A percentile compares a stretch with the other conserved stretches of the same genome.
These are phyloP conservation scores for Subanguina moxae DNA, from an alignment of 1,140 invertebrate species.

Conservation along the genomic window DNA sequence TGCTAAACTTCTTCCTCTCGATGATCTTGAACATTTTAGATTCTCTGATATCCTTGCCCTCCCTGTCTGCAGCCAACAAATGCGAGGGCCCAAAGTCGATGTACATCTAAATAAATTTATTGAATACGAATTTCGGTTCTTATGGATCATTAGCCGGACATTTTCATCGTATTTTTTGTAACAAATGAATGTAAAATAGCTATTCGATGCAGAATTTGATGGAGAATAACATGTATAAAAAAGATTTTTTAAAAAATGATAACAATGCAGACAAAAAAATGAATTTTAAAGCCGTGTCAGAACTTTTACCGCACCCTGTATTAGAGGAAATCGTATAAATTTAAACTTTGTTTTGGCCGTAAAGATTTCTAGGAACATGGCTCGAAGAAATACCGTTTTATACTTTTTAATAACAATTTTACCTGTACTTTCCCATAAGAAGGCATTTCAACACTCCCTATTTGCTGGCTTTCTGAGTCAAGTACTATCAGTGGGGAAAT, in stretches of 20 bases:
- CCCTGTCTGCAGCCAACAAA: conserved; percentile 12
- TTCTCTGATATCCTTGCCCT: conserved; percentile 15
- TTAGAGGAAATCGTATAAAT: too few species aligned
- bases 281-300: too few species aligned
- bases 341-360: too few species aligned
- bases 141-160: background rate
- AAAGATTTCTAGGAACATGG: too few species aligned
- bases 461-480: background rate
- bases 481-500: background rate
- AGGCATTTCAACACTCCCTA: background rate
- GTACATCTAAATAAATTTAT: conserved; percentile 9
- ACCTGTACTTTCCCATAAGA: background rate
- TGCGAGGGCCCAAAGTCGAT: conserved; percentile 21
- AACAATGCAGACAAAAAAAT: too few species aligned
- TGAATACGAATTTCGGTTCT: background rate
- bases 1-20: conserved; percentile 40
- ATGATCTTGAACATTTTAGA: conserved; percentile 34
- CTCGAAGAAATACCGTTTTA: too few species aligned
- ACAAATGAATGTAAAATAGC: too few species aligned
- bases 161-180: background rate
- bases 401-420: too few species aligned
- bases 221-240: too few species aligned
- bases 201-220: too few species aligned
- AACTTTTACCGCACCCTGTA: too few species aligned
- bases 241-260: too few species aligned